Evolutionary conservation across 2,797 vertebrate species (phyloP).

Genomic region (Buceros bicornis): DNA sequence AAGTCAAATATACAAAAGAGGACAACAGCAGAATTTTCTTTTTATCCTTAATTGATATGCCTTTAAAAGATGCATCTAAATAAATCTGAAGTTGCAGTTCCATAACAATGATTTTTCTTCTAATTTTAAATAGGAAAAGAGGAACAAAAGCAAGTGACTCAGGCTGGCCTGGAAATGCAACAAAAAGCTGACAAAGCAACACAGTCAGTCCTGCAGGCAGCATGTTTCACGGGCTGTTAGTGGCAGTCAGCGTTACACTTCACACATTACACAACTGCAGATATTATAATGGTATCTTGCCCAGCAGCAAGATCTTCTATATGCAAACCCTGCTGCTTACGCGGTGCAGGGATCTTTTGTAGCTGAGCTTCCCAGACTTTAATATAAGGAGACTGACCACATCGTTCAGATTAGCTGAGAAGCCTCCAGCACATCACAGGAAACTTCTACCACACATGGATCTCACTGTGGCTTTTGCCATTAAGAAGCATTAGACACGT

Average conservation of each 20-base stretch:
- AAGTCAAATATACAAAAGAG: not conserved
- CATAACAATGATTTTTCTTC: slow-evolving; percentile 23
- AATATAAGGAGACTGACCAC: not conserved
- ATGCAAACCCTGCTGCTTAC: not conserved
- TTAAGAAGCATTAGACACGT: not conserved
- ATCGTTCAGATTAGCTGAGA: not conserved
- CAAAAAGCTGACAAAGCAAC: slow-evolving; percentile 50
- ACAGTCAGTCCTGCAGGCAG: not conserved
- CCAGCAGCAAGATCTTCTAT: not conserved
- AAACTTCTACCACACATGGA: not conserved
- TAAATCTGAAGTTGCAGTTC: slow-evolving; percentile 60
- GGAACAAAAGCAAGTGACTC: slow-evolving; percentile 66
- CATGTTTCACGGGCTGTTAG: slow-evolving; percentile 49
- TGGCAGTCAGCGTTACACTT: not conserved
- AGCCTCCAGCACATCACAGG: not conserved
- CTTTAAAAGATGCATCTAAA: slow-evolving; percentile 7
- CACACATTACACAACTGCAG: not conserved
- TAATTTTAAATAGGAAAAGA: slow-evolving; percentile 37
- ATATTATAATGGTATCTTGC: not conserved
- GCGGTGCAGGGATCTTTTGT: not conserved
- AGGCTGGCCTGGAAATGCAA: slow-evolving; percentile 68
- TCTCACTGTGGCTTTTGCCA: not conserved
- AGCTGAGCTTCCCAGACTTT: not conserved
- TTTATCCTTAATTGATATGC: not conserved
- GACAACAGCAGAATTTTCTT: not conserved